Conservation (phyloP, 2,888 invertebrate species). For the Malthinus flaveolus region DNA sequence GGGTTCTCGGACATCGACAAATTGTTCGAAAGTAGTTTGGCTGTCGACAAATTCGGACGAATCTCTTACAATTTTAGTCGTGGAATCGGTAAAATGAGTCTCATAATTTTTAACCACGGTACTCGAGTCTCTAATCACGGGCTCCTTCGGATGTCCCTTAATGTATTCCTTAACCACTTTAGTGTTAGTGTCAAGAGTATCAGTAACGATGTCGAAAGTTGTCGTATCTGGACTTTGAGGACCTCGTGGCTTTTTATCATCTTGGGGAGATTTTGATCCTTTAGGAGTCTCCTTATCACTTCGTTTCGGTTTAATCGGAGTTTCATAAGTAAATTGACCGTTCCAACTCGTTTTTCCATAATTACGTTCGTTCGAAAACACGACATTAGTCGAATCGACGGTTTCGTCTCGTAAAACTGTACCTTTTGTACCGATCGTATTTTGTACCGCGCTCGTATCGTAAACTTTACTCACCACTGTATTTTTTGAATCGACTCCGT, state of each 20-base stretch:
- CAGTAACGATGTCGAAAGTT: constrained; percentile 6
- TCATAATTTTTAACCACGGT: constrained; percentile 23
- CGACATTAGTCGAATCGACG: constrained; percentile 52
- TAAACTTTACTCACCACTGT: constrained; percentile 48
- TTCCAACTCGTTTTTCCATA: constrained; percentile 54
- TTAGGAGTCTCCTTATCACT: constrained; percentile 12
- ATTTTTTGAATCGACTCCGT: constrained; percentile 42
- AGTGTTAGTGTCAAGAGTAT: not conserved
- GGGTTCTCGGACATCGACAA: constrained; percentile 6
- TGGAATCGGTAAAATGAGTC: constrained; percentile 30
- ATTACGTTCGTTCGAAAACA: constrained; percentile 51
- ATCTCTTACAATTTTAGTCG: constrained; percentile 29
- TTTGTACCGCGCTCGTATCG: constrained; percentile 50
- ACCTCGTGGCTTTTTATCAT: not conserved
- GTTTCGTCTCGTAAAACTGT: constrained; percentile 57
- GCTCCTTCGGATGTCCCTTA: not conserved
- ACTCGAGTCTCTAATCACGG: not conserved
- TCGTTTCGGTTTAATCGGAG: constrained; percentile 31
- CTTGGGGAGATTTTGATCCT: constrained; percentile 7
- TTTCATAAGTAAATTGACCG: constrained; percentile 50
- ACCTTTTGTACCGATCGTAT: constrained; percentile 50
- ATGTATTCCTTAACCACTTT: not conserved
- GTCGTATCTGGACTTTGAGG: constrained; percentile 4
- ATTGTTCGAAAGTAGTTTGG: constrained; percentile 20
- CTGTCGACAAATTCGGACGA: constrained; percentile 34